phyloP scores from a whole-genome alignment of 1,140 invertebrate genomes.

The Diplogasteroides magnus region DNA sequence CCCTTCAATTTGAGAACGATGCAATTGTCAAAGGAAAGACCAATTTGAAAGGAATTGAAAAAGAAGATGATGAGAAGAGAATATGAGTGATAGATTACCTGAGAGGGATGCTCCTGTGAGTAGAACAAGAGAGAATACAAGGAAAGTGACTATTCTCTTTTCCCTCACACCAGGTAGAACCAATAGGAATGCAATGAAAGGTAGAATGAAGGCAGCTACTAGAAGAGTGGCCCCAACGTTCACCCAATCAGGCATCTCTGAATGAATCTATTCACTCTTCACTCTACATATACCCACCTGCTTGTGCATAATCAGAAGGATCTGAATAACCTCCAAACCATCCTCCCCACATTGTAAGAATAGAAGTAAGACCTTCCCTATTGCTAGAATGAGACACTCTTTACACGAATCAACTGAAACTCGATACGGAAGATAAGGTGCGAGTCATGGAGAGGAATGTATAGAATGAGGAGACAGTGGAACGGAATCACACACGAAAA shows the following conservation, averaged over 20 bases:
- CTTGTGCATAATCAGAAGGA: constrained; percentile 23
- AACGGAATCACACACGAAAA: too few relatives aligned
- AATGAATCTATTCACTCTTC: too few relatives aligned
- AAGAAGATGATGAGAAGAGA: background rate
- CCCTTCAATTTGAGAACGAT: too few relatives aligned
- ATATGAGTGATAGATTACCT: constrained; percentile 29
- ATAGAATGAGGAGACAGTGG: too few relatives aligned
- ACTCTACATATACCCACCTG: background rate
- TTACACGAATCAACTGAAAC: too few relatives aligned
- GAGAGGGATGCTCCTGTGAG: constrained; percentile 38
- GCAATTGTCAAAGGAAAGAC: too few relatives aligned
- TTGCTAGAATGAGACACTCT: background rate
- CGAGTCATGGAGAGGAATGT: background rate
- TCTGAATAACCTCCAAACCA: constrained; percentile 28
- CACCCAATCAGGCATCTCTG: background rate
- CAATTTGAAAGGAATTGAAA: too few relatives aligned
- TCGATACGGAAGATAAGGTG: background rate
- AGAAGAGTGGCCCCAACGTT: constrained; percentile 31
- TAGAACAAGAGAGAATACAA: constrained; percentile 34
- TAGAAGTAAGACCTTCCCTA: background rate
- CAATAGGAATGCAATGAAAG: constrained; percentile 40
- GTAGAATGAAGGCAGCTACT: constrained; percentile 37
- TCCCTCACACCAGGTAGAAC: constrained; percentile 43
- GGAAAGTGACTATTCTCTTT: constrained; percentile 37
- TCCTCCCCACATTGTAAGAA: constrained; percentile 13